Percentiles rank a stretch among this genome's conserved stretches.
These are phyloP conservation scores for Bergia sp. DNA, from an alignment of 92 coral and sea anemone species.

Conservation along the genomic window DNA sequence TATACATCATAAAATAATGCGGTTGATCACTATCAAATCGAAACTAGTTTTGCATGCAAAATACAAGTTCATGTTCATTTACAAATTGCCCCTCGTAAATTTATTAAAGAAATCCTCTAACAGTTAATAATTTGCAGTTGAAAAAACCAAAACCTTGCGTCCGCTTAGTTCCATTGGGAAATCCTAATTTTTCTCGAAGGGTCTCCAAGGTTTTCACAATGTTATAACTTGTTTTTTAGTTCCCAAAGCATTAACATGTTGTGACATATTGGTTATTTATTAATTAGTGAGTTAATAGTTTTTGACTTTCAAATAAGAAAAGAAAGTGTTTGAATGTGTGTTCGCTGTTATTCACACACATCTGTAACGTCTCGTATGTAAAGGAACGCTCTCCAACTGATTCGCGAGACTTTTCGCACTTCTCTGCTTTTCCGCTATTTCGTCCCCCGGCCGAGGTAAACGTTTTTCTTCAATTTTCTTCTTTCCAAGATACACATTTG, in stretches of 20 bases:
- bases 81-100: constrained; percentile 21
- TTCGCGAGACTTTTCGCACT: not conserved
- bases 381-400: constrained; percentile 7
- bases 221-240: not conserved
- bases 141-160: no score
- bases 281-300: constrained; percentile 43
- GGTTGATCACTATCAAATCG: constrained; percentile 35
- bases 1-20: constrained; percentile 30
- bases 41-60: constrained; percentile 23
- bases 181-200: not conserved
- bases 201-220: not conserved
- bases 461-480: not conserved
- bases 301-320: constrained; percentile 39
- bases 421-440: not conserved
- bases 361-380: not conserved
- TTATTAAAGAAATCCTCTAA: not conserved
- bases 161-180: not conserved
- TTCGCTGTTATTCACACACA: constrained; percentile 12
- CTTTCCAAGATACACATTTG: not conserved
- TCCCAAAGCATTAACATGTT: constrained; percentile 18
- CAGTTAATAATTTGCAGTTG: not conserved
- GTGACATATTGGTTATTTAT: constrained; percentile 41
- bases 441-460: not conserved
- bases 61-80: constrained; percentile 24
- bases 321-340: not conserved